phyloP scores from a whole-genome alignment of 1,140 invertebrate species.

The Platyscapa corneri region DNA sequence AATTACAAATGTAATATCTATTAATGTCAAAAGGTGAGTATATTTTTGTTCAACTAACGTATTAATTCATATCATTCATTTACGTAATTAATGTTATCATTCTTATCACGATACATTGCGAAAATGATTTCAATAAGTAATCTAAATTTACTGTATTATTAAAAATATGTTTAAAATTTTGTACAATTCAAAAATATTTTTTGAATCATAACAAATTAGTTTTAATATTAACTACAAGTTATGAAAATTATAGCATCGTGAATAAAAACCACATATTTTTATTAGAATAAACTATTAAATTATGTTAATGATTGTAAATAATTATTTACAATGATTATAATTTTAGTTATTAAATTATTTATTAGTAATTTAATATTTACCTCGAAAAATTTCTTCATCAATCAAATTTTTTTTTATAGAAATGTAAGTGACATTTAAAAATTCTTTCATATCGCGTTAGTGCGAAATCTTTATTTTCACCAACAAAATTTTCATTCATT shows the following conservation, averaged over 20 bases:
- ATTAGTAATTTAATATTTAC: neutral
- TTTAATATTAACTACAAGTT: neutral
- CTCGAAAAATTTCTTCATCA: neutral
- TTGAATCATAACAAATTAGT: neutral
- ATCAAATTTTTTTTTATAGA: neutral
- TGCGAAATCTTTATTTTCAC: no score
- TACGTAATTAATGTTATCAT: conserved; percentile 18
- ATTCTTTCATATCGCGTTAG: no score
- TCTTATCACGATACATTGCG: neutral
- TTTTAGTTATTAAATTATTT: neutral
- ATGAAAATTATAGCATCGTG: neutral
- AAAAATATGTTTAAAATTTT: neutral
- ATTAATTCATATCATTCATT: conserved; percentile 44
- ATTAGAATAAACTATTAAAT: neutral
- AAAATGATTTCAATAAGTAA: conserved; percentile 30
- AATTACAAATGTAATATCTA: conserved; percentile 33
- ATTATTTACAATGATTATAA: neutral
- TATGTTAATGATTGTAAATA: neutral
- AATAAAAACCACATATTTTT: neutral
- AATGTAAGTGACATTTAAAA: no score
- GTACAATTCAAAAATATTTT: neutral
- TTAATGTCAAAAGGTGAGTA: conserved; percentile 47
- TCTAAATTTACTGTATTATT: neutral
- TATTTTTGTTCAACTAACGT: conserved; percentile 41
- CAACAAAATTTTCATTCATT: no score